phyloP scores from a whole-genome alignment of 2,888 invertebrate species.

The Exocentrus adspersus region DNA sequence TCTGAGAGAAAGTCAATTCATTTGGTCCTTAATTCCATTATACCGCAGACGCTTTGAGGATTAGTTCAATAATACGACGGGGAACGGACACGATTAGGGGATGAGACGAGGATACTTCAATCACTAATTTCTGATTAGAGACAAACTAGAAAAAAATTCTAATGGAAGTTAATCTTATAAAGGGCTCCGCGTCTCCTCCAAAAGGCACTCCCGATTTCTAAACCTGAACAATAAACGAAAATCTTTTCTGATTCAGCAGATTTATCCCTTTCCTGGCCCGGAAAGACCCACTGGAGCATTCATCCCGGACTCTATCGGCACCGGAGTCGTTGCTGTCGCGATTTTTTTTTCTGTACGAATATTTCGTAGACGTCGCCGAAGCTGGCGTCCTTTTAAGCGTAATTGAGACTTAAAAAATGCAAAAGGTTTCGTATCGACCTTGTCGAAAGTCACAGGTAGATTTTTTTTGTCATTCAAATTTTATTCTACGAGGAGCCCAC shows the following conservation, averaged over 20 bases:
- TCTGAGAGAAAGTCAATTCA: constrained; percentile 49
- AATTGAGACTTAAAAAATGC: constrained; percentile 7
- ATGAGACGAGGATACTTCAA: too few species aligned
- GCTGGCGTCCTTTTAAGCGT: constrained; percentile 10
- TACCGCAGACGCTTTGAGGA: constrained; percentile 46
- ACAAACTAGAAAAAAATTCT: too few species aligned
- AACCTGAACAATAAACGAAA: constrained; percentile 20
- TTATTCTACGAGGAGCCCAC: too few species aligned
- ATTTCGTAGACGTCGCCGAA: constrained; percentile 7
- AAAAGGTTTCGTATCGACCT: background rate
- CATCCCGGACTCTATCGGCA: constrained; percentile 14
- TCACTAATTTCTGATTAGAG: too few species aligned
- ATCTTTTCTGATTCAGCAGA: constrained; percentile 22
- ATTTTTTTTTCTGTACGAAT: constrained; percentile 12
- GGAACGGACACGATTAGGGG: background rate
- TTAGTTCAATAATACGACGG: constrained; percentile 36
- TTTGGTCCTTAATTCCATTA: constrained; percentile 52
- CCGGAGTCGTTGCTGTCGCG: constrained; percentile 4
- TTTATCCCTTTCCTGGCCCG: constrained; percentile 1
- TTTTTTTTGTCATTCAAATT: too few species aligned
- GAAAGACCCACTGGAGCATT: background rate
- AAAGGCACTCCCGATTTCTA: constrained; percentile 10
- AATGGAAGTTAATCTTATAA: too few species aligned
- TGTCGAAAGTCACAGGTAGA: too few species aligned
- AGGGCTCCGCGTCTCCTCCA: background rate